These are phyloP conservation scores for Euplagia quadripunctaria DNA, from an alignment of 2,888 invertebrate genomes.

Conservation along the genomic window DNA sequence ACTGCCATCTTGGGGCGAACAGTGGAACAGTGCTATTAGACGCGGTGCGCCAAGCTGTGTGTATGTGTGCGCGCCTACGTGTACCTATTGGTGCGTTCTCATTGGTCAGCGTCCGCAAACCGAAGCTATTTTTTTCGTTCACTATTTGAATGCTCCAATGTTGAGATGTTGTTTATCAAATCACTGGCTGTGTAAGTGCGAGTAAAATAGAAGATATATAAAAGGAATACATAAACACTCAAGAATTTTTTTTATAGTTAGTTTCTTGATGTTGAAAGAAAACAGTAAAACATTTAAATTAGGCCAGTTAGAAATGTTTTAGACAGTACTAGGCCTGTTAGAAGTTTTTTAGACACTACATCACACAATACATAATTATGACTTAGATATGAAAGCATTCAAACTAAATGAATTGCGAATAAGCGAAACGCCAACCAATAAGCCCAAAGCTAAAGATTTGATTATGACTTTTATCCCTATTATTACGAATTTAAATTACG, in stretches of 20 bases:
- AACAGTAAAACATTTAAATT: slow-evolving; percentile 3
- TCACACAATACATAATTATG: slow-evolving; percentile 10
- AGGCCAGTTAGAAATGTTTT: slow-evolving; percentile 11
- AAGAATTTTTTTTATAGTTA: background rate
- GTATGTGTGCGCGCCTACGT: slow-evolving; percentile 43
- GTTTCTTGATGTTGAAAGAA: background rate
- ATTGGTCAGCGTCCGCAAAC: slow-evolving; percentile 42
- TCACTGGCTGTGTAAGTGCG: background rate
- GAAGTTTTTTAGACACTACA: slow-evolving; percentile 13
- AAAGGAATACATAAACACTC: background rate
- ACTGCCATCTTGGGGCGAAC: slow-evolving; percentile 85
- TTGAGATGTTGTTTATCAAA: background rate
- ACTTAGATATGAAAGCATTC: slow-evolving; percentile 36
- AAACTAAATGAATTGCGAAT: slow-evolving; percentile 37
- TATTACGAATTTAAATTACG: slow-evolving; percentile 21
- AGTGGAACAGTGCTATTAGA: slow-evolving; percentile 80
- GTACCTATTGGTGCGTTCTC: slow-evolving; percentile 39
- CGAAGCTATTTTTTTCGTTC: slow-evolving; percentile 19
- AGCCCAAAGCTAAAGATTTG: slow-evolving; percentile 46
- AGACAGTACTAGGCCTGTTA: slow-evolving; percentile 7
- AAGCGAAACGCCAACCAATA: slow-evolving; percentile 52
- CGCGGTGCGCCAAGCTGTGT: slow-evolving; percentile 68
- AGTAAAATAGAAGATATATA: background rate
- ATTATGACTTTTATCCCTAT: slow-evolving; percentile 8
- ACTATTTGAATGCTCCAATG: slow-evolving; percentile 37